Evolutionary conservation across 2,113 vertebrate species (phyloP).

Genomic region (Dolichallabes microphthalmus): DNA sequence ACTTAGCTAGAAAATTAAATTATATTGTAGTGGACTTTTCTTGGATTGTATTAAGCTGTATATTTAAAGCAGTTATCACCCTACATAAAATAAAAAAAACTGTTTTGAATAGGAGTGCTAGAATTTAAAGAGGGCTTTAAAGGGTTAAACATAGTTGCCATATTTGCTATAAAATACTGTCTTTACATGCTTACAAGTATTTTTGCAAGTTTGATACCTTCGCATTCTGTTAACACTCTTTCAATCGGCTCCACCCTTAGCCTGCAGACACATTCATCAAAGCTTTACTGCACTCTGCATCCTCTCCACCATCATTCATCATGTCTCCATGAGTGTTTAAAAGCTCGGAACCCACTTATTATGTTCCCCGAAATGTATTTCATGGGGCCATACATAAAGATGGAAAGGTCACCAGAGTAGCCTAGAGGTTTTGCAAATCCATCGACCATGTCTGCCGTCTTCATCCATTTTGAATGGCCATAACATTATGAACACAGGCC

Average conservation of each 20-base stretch:
- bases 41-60: not conserved
- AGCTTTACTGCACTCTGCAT: not conserved
- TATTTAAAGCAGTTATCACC: not conserved
- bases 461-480: too few species aligned
- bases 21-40: not conserved
- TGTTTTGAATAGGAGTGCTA: not conserved
- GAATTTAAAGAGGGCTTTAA: too few species aligned
- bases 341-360: slow-evolving; percentile 22
- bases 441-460: too few species aligned
- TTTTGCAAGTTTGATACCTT: slow-evolving; percentile 8
- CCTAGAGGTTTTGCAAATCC: too few species aligned
- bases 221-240: not conserved
- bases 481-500: too few species aligned
- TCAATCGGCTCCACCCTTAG: slow-evolving; percentile 25
- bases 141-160: not conserved
- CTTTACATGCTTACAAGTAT: slow-evolving; percentile 2
- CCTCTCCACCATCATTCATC: slow-evolving; percentile 21
- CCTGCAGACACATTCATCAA: slow-evolving; percentile 34
- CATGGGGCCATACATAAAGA: not conserved
- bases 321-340: not conserved
- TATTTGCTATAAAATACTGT: not conserved
- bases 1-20: not conserved
- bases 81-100: not conserved
- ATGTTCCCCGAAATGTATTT: not conserved
- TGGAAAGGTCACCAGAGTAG: not conserved